Base-by-base conservation (phyloP, 2,888 invertebrate species). In the Yponomeuta plumbellus region DNA sequence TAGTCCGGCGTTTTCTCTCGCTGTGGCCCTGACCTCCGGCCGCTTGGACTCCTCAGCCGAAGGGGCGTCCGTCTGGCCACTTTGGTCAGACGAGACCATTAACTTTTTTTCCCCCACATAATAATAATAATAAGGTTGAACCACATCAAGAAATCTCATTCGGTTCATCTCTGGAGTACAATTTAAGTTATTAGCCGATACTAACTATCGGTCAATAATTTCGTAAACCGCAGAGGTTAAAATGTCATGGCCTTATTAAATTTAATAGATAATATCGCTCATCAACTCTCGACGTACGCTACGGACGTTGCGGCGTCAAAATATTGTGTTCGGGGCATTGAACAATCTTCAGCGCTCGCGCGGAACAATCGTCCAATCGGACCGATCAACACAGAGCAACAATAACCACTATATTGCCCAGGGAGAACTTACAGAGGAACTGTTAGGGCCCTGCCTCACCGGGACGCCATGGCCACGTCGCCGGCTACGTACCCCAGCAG, bases 351-450 rank as follows among this genome's bases (percentile, higher is more conserved):
- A 72, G 70, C 73, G 75, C 73, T 75, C 73, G 71, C 69, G 76
- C 80, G 78, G 76, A 73, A 75, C 79, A 74, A 78, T 79, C 75
- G 68, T 65, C 67, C 81, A 77, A 82, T 80, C 79, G 73, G 67
- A 67, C 70, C 76, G 80, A 80, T 82, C 83, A 74, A 80, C 79
- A 80, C 79, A 75, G 79, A 72, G 75, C 76, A 80, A 83, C 80
- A 79, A 80, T 76, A 79, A 78, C 73, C 69, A 72, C 76, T 82
- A 81, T 84, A 80, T 2, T 8, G 17, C 13, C 17, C 17, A 0
- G 17, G 44, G 17, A 17, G 44, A 17, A 52, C 44, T 2, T 5
- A 52, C 17, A 52, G 17, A 52, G 34, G 34, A 10, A 34, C 34
- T 34, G 34, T 34, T n/a, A n/a, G n/a, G n/a, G n/a, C n/a, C n/a